Evolutionary conservation across 2,797 vertebrate species (phyloP), one percentile per base, ranked within the genome.

Genomic region (Hephaestus fuliginosus): DNA sequence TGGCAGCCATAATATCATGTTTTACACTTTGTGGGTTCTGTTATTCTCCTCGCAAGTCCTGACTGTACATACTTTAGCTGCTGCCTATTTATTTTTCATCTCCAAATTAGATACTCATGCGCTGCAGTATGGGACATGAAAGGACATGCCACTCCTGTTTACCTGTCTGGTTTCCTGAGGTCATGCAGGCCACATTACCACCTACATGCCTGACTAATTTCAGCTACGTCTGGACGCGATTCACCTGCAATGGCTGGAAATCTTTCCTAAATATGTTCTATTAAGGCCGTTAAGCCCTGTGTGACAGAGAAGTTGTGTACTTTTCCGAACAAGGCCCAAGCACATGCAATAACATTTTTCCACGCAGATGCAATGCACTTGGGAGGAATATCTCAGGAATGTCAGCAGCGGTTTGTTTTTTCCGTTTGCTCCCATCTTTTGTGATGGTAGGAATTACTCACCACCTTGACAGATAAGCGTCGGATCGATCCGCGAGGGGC

Each of bases 371-470:
- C 92, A 92, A 90, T 91, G 85, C 91, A 84, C 93, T 93, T 76
- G 85, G 89, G 90, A 93, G 85, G 93, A 91, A 93, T 92, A 92
- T 94, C 88, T 93, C 89, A 78, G 90, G 93, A 95, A 94, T 95
- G 93, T 91, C 87, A 82, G 88, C 43, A 52, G 15, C 62, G 88
- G 72, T 89, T 93, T 78, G 89, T 92, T 93, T 84, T 93, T 93
- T 91, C 88, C 83, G 52, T 92, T 92, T 92, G 87, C 90, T 89
- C 85, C 89, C 88, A 87, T 92, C 90, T 93, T 94, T 94, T 92
- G 92, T 91, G 92, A 94, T 93, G 93, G 93, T 91, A 91, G 86
- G 90, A 93, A 92, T 94, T 93, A 93, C 89, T 94, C 93, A 94
- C 86, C 91, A 93, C 91, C 91, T 91, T 93, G 87, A 91, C 88